These are phyloP conservation scores for Drosophila mimetica DNA, from an alignment of 2,888 invertebrate species.

Conservation along the genomic window DNA sequence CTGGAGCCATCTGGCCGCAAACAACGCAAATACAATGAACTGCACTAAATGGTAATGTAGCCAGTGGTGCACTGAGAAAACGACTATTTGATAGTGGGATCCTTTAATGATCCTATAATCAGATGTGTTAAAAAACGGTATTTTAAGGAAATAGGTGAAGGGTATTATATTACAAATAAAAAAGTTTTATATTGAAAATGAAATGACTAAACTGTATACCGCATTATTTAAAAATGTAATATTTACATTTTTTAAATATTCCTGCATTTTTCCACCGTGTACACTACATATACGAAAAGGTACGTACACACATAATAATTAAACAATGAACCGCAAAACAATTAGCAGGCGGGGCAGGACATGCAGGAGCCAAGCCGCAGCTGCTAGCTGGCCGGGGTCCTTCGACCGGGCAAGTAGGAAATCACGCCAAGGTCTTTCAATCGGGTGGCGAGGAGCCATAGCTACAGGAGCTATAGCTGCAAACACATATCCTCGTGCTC, in stretches of 20 bases:
- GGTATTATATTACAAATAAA: too few species aligned
- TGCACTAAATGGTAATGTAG: background rate
- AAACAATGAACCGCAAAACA: conserved; percentile 70
- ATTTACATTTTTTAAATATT: background rate
- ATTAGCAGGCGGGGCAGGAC: conserved; percentile 62
- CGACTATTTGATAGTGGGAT: too few species aligned
- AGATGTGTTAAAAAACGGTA: too few species aligned
- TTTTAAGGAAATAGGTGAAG: too few species aligned
- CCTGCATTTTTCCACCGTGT: background rate
- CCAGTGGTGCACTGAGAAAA: background rate
- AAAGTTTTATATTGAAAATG: too few species aligned
- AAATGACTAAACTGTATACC: too few species aligned
- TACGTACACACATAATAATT: conserved; percentile 56
- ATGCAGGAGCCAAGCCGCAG: conserved; percentile 61
- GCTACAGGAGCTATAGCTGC: background rate
- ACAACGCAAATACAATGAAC: conserved; percentile 15
- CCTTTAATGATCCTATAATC: too few species aligned
- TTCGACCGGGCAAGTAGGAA: conserved; percentile 22
- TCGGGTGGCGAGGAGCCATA: background rate
- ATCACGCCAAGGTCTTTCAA: conserved; percentile 34
- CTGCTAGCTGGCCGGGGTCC: conserved; percentile 47
- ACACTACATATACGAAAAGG: conserved; percentile 7
- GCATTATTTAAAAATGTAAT: too few species aligned
- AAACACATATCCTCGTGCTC: too few species aligned
- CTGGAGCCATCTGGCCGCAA: conserved; percentile 33